Conservation (phyloP, 2,888 invertebrate species). For the Xylota segnis region DNA sequence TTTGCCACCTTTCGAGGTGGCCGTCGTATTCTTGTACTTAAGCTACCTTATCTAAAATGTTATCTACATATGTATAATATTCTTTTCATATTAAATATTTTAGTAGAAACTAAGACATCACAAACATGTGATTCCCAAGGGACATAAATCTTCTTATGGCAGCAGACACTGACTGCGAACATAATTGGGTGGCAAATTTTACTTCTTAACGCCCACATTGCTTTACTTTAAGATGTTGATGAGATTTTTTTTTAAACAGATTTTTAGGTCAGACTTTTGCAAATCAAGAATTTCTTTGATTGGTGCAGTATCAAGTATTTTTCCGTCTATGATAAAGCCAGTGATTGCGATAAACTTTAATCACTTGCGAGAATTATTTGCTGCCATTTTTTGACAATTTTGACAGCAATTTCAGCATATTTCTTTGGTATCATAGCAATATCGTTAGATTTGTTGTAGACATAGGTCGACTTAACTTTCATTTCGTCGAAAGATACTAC, state of each 20-base stretch:
- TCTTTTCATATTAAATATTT: no score
- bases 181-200: neutral
- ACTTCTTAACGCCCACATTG: neutral
- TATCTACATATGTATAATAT: no score
- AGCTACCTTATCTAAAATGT: neutral
- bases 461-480: neutral
- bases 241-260: neutral
- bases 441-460: neutral
- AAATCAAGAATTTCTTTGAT: neutral
- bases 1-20: neutral
- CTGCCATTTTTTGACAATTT: neutral
- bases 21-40: no score
- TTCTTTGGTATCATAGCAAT: neutral
- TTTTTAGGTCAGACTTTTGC: neutral
- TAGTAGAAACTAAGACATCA: neutral
- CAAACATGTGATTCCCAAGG: neutral
- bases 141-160: neutral
- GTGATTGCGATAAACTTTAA: neutral
- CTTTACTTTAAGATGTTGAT: no score
- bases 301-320: neutral
- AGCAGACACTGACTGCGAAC: neutral
- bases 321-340: neutral
- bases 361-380: no score
- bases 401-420: neutral
- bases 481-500: slow-evolving; percentile 1